Conservation (phyloP, 37 sponge, comb jelly and placozoan species). For the Agelas oroides region DNA sequence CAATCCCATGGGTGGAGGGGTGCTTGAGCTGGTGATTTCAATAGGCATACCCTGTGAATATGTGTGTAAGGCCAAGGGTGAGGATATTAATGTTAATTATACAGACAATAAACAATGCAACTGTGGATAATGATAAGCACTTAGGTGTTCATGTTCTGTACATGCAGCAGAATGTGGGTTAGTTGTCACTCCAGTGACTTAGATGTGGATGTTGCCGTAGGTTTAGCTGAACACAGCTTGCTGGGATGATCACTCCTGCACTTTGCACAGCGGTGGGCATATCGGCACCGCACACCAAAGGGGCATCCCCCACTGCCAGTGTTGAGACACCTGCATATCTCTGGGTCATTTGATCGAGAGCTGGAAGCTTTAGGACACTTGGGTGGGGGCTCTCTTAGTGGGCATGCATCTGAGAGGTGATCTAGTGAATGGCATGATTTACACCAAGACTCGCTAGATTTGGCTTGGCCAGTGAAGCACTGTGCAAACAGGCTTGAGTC, state of each 20-base stretch:
- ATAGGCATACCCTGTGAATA: neutral
- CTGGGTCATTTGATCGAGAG: too few relatives aligned
- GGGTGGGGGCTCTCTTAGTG: too few relatives aligned
- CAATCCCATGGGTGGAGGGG: too few relatives aligned
- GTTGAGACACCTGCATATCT: neutral
- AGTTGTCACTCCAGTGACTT: neutral
- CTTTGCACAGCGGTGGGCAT: neutral
- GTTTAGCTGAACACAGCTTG: too few relatives aligned
- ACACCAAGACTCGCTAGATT: neutral
- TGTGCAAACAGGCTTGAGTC: slow-evolving; percentile 2
- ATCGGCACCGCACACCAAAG: neutral
- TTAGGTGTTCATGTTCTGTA: too few relatives aligned
- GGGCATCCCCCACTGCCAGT: neutral
- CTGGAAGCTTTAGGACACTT: too few relatives aligned
- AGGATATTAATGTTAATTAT: too few relatives aligned
- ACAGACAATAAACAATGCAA: too few relatives aligned
- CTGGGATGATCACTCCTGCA: neutral
- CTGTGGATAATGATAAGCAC: too few relatives aligned
- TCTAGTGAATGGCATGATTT: slow-evolving; percentile 15
- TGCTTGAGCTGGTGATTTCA: too few relatives aligned
- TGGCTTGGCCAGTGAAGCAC: neutral
- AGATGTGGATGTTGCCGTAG: neutral
- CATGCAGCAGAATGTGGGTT: neutral
- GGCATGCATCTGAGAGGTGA: slow-evolving; percentile 2
- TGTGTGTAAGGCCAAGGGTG: neutral